phyloP scores from a whole-genome alignment of 2,888 invertebrate species.

The Bombylius major region DNA sequence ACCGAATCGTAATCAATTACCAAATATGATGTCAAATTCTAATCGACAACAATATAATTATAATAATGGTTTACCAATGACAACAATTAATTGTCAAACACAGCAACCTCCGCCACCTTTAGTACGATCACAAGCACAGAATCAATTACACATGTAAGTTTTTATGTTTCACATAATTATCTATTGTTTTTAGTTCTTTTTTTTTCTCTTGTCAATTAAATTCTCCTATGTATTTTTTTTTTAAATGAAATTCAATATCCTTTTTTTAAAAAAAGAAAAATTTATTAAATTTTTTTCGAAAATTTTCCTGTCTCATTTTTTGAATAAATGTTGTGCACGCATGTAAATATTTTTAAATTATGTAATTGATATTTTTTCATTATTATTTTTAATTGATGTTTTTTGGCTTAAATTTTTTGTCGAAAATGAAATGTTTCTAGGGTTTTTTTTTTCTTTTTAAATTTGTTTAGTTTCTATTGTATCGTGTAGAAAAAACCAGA shows the following conservation, averaged over 20 bases:
- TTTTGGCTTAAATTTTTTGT: too few relatives aligned
- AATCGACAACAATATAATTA: constrained; percentile 12
- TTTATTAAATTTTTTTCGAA: too few relatives aligned
- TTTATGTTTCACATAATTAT: too few relatives aligned
- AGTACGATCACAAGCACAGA: constrained; percentile 37
- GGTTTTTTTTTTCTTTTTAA: too few relatives aligned
- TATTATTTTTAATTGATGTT: too few relatives aligned
- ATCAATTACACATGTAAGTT: constrained; percentile 14
- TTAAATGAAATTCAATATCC: not conserved
- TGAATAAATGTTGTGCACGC: not conserved
- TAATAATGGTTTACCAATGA: constrained; percentile 10
- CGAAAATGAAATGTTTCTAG: too few relatives aligned
- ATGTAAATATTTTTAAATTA: not conserved
- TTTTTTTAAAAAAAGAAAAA: too few relatives aligned
- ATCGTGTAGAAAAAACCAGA: too few relatives aligned
- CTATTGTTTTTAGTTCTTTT: too few relatives aligned
- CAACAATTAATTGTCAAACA: constrained; percentile 10
- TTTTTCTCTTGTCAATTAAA: not conserved
- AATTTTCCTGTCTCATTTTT: not conserved
- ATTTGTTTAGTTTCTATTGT: too few relatives aligned
- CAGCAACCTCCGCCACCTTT: constrained; percentile 36
- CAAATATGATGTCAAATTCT: constrained; percentile 10
- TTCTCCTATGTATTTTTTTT: not conserved
- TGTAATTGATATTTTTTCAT: too few relatives aligned
- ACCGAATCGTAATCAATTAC: constrained; percentile 11